Evolutionary conservation across 1,140 invertebrate genomes (phyloP), one percentile per base, ranked within the genome.

Genomic region (Neotoxoptera formosana): DNA sequence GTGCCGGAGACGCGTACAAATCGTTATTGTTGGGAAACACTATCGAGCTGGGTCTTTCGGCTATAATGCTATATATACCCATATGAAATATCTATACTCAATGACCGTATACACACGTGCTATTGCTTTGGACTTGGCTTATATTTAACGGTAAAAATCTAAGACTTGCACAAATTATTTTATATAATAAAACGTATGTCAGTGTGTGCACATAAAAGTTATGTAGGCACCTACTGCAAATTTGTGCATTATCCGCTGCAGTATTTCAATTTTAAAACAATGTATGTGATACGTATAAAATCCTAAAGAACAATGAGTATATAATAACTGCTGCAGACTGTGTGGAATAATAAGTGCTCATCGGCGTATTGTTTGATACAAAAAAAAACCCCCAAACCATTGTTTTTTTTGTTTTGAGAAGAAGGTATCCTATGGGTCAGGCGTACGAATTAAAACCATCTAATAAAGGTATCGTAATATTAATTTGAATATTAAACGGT

Each of bases 1-100:
- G 88, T 89, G 88, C 34, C 8, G 48, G 11, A 9, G 87, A 88
- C 87, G 87, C 48, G 48, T 41, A 88, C 87, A 53, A 89, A 89
- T 89, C 25, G 86, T 51, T 48, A 14, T 87, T 48, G 30, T 87
- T 87, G 7, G n/a, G 51, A 56, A 89, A 89, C 34, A 56, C 51
- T 41, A 36, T 89, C 47, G 87, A 21, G 41, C 3, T 17, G 48
- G 51, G 51, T 36, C 36, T 1, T 41, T 23, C 34, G 25, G 23
- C 21, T 41, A 36, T 41, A n/a, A n/a, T n/a, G n/a, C n/a, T n/a
- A 41, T 45, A 84, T 41, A n/a, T 56, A 56, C 11, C 4, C 6
- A 67, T 67, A 67, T 67, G 17, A n/a, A 4, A 67, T 67, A 21
- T 53, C 17, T 41, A 36, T n/a, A 34, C n/a, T 86, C 47, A 86